Evolutionary conservation across 2,113 vertebrate genomes (phyloP).

Genomic region (Lampris incognitus): DNA sequence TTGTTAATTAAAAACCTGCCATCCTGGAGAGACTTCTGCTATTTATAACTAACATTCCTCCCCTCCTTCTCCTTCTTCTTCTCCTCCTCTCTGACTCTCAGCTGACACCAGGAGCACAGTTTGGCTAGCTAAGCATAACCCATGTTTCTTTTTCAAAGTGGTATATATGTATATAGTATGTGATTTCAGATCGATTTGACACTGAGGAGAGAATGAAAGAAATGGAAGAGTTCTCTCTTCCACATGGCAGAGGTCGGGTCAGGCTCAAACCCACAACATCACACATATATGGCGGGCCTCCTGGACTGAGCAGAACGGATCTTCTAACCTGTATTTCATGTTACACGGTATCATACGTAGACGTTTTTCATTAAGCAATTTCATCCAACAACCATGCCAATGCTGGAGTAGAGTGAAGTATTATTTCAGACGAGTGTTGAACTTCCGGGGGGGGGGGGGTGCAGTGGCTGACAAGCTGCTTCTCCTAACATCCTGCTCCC

Average conservation of each 20-base stretch:
- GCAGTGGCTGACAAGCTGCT: slow-evolving; percentile 26
- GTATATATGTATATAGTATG: slow-evolving; percentile 17
- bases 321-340: not conserved
- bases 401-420: too few species aligned
- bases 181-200: slow-evolving; percentile 11
- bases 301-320: too few species aligned
- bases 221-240: not conserved
- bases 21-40: slow-evolving; percentile 71
- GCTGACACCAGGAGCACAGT: slow-evolving; percentile 72
- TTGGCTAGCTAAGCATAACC: slow-evolving; percentile 62
- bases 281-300: too few species aligned
- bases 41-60: slow-evolving; percentile 72
- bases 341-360: slow-evolving; percentile 1
- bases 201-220: slow-evolving; percentile 10
- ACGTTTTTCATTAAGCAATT: slow-evolving; percentile 5
- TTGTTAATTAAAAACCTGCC: slow-evolving; percentile 81
- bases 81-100: slow-evolving; percentile 53
- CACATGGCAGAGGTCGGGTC: not conserved
- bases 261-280: too few species aligned
- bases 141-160: slow-evolving; percentile 1
- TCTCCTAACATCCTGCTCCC: slow-evolving; percentile 13
- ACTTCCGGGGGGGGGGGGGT: slow-evolving; percentile 17
- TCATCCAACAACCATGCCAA: not conserved
- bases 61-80: slow-evolving; percentile 41
- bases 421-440: not conserved